phyloP scores from a whole-genome alignment of 2,888 invertebrate species.

The Lydus trimaculatus region DNA sequence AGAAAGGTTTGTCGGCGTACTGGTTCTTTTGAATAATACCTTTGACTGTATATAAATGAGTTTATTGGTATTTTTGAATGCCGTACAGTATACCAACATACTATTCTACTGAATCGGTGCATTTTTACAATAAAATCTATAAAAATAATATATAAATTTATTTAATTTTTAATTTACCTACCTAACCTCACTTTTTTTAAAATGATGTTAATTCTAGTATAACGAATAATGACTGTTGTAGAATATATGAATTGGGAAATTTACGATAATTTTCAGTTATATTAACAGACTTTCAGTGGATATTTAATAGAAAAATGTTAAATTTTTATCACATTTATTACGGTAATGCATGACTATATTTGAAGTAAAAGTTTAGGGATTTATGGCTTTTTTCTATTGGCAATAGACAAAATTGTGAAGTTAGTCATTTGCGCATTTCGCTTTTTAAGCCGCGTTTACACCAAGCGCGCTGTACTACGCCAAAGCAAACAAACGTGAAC shows the following conservation, averaged over 20 bases:
- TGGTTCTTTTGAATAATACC: conserved; percentile 60
- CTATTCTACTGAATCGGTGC: neutral
- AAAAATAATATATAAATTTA: neutral
- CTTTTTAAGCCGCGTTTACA: neutral
- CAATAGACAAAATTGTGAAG: neutral
- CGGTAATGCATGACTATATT: neutral
- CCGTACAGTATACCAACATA: neutral
- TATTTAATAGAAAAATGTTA: neutral
- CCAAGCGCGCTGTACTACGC: too few relatives aligned
- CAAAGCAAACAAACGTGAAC: too few relatives aligned
- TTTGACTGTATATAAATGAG: conserved; percentile 20
- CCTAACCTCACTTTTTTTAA: conserved; percentile 3
- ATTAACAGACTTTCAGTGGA: neutral
- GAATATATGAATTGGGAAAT: too few relatives aligned
- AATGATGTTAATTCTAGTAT: neutral
- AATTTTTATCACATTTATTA: neutral
- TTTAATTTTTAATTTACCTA: neutral
- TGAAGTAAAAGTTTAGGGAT: neutral
- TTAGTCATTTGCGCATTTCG: neutral
- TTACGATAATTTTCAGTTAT: neutral
- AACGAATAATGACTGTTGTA: too few relatives aligned
- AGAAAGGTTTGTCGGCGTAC: conserved; percentile 76
- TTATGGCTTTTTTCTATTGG: neutral
- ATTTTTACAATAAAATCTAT: neutral
- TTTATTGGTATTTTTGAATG: conserved; percentile 1